Percentiles rank a stretch among this genome's conserved stretches.
Evolutionary conservation across 2,113 vertebrate species (phyloP).

Genomic region (Neogobius melanostomus): DNA sequence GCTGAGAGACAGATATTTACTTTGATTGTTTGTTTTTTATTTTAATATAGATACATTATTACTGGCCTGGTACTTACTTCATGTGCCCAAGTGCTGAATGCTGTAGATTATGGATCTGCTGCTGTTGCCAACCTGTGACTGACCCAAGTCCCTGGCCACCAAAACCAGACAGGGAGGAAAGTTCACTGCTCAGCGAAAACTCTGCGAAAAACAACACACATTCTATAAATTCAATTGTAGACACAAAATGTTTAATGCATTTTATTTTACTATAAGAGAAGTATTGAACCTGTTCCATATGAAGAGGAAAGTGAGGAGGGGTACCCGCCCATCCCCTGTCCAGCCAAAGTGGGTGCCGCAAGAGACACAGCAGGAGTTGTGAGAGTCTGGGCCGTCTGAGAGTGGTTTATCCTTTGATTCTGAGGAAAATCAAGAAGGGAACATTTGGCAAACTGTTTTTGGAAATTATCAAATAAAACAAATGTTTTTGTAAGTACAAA

Average conservation of each 20-base stretch:
- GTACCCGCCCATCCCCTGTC: slow-evolving; percentile 94
- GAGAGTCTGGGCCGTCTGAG: slow-evolving; percentile 93
- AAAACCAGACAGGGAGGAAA: slow-evolving; percentile 88
- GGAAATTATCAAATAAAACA: neutral
- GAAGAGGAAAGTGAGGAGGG: slow-evolving; percentile 91
- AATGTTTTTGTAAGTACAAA: neutral
- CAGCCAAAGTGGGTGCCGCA: slow-evolving; percentile 87
- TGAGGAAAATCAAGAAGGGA: slow-evolving; percentile 59
- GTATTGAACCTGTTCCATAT: slow-evolving; percentile 85
- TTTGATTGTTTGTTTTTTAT: neutral
- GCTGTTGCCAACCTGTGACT: slow-evolving; percentile 91
- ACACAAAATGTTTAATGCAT: neutral
- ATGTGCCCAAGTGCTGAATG: slow-evolving; percentile 89
- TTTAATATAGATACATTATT: neutral
- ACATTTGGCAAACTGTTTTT: neutral
- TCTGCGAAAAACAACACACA: slow-evolving; percentile 70
- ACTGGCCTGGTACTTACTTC: slow-evolving; percentile 80
- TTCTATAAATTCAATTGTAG: neutral
- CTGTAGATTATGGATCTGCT: slow-evolving; percentile 90
- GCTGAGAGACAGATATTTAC: slow-evolving; percentile 75
- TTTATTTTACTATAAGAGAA: neutral
- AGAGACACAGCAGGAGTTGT: slow-evolving; percentile 91
- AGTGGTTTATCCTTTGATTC: slow-evolving; percentile 98
- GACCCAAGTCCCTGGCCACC: slow-evolving; percentile 89
- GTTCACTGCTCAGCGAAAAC: slow-evolving; percentile 89